Evolutionary conservation across 2,888 invertebrate genomes (phyloP), one percentile per base, ranked within the genome.

Genomic region (Drosophila birchii): DNA sequence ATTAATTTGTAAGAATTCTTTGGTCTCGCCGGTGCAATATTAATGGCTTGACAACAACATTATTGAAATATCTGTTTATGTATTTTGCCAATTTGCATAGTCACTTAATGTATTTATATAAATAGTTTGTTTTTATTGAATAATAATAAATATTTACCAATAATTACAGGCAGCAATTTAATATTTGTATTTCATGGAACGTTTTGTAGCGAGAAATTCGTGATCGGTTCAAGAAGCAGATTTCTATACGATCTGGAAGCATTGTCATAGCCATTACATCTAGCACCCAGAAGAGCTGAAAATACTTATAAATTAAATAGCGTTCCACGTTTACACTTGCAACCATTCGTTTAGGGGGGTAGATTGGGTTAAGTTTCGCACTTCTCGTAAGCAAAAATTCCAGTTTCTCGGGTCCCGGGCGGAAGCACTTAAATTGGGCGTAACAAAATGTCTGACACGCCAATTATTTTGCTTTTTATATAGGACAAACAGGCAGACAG

Each of bases 371-470:
- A 26, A 14, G 34, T 26, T 41, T 57, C 68, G 38, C 56, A 39
- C 45, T 44, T 39, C 18, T 34, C 26, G 47, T 38, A 54, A 36
- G 44, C 23, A 34, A 68, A 67, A 55, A 68, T 64, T 43, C 36
- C 38, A 26, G 16, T 14, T 26, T 20, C 26, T 47, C 11, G 26
- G 20, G n/a, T 20, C 39, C 68, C 66, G 53, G 64, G 64, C 78
- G 85, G 87, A 87, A 83, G 76, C 87, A 87, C 85, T 83, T 83
- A 83, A 87, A 83, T 83, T 86, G 82, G 82, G 85, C 85, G 84
- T 84, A 83, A 84, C 85, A 86, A 88, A 85, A 88, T 88, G 85
- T 85, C 85, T 85, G 85, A 88, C 88, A 88, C 80, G 85, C 88
- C 85, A 85, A 85, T 85, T 85, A 85, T 85, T 88, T 86, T 85